A percentile compares a stretch with the other conserved stretches of the same genome.
Evolutionary conservation across 2,888 invertebrate species (phyloP).

Genomic region (Rhagium mordax): DNA sequence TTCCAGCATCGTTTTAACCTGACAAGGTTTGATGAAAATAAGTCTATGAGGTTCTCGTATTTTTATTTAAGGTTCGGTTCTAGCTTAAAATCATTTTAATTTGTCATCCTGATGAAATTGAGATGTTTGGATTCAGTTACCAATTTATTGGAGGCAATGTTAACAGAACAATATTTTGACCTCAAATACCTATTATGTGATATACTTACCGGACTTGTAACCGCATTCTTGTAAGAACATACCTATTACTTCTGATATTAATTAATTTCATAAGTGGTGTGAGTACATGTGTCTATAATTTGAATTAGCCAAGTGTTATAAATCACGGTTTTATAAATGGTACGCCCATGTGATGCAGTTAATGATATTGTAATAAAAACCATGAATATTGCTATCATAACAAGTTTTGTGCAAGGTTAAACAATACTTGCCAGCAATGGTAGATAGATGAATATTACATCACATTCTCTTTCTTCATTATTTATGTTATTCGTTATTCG

Average conservation of each 20-base stretch:
- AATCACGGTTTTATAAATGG: neutral
- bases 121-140: too few species aligned
- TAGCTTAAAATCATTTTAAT: too few species aligned
- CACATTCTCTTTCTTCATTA: slow-evolving; percentile 33
- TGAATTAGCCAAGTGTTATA: neutral
- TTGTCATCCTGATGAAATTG: too few species aligned
- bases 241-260: neutral
- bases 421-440: slow-evolving; percentile 47
- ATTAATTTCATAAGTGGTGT: neutral
- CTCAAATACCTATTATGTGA: too few species aligned
- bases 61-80: too few species aligned
- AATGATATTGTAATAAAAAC: slow-evolving; percentile 31
- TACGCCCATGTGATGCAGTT: slow-evolving; percentile 22
- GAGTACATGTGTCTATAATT: neutral
- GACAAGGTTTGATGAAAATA: too few species aligned
- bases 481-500: too few species aligned
- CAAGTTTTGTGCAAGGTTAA: slow-evolving; percentile 58
- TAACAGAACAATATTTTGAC: too few species aligned
- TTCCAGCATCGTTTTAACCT: too few species aligned
- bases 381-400: slow-evolving; percentile 50
- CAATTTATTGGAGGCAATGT: too few species aligned
- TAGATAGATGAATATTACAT: slow-evolving; percentile 39
- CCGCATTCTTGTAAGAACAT: neutral
- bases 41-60: too few species aligned
- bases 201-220: too few species aligned